Evolutionary conservation across 2,113 vertebrate genomes (phyloP), one percentile per base, ranked within the genome.

Genomic region (Cyphomyrus plagiostoma): DNA sequence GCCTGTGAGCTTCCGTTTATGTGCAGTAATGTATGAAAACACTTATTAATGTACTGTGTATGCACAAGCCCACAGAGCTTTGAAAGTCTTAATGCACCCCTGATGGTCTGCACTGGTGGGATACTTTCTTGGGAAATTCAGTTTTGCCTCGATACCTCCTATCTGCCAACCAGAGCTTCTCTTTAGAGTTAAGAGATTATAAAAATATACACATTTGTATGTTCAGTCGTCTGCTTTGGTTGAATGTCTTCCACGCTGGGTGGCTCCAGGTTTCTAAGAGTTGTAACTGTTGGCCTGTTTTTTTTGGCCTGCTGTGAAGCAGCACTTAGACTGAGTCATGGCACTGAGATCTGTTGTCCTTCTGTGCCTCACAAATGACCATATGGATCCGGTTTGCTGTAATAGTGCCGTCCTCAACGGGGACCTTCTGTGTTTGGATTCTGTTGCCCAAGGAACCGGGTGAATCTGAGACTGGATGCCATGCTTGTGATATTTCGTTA

Each of bases 1-100:
- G 30, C 21, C 85, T 45, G 66, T 35, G 49, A 56, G 9, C 49
- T 11, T 50, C 48, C 6, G 66, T 50, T 52, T 45, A 21, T 53
- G 56, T 83, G 30, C 11, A 49, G 23, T 80, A 88, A 86, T 86
- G 52, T 85, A 35, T 17, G 53, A 84, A 88, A 88, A 56, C 80
- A 88, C 74, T 91, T 89, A 87, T 70, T 42, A 21, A 52, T 52
- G 50, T 50, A 30, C n/a, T 70, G 42, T 39, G 46, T 45, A 21
- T 23, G 11, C 17, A 9, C 48, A 49, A 35, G 50, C 42, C 52
- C 21, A 66, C 19, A 5, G 30, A 88, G 88, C 89, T 77, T 8
- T 83, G 74, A 87, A 87, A 70, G 77, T 89, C 50, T 89, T 42
- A 90, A 52, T 26, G 21, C 39, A 35, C 50, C 50, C 52, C 39